Evolutionary conservation across 2,888 invertebrate species (phyloP).

Genomic region (Stegophylla sp.): DNA sequence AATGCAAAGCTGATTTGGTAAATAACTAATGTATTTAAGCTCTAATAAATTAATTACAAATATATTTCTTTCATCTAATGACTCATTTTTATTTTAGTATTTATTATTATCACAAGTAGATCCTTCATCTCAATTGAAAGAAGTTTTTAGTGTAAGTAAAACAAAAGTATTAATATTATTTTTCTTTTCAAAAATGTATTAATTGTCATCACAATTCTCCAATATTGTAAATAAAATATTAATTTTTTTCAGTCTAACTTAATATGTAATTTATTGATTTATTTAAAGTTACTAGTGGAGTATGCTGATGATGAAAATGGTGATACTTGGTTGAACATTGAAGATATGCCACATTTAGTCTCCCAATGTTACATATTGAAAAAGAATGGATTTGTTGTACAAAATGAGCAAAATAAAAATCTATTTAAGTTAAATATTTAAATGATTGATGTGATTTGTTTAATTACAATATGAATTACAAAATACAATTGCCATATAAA

Average conservation of each 20-base stretch:
- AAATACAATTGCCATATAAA: no score
- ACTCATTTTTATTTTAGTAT: slow-evolving; percentile 44
- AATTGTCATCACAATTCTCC: background rate
- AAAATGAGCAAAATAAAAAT: slow-evolving; percentile 40
- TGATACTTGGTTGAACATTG: slow-evolving; percentile 35
- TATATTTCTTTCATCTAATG: background rate
- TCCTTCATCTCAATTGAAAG: slow-evolving; percentile 33
- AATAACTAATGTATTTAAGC: background rate
- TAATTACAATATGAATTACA: no score
- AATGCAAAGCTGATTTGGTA: slow-evolving; percentile 54
- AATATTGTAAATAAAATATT: background rate
- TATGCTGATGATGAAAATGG: slow-evolving; percentile 13
- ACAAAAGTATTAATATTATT: background rate
- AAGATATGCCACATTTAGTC: slow-evolving; percentile 37
- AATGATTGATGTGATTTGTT: background rate
- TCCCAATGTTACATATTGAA: background rate
- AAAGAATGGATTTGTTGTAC: slow-evolving; percentile 43
- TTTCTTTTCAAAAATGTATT: background rate
- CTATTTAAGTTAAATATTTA: slow-evolving; percentile 43
- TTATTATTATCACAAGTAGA: slow-evolving; percentile 19
- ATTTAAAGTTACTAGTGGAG: slow-evolving; percentile 45
- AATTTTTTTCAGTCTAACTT: background rate
- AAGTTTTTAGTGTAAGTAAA: slow-evolving; percentile 47
- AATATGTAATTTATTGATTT: slow-evolving; percentile 2
- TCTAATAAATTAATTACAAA: background rate